Conservation (phyloP, 2,888 invertebrate species). For the Mactromeris polynyma region DNA sequence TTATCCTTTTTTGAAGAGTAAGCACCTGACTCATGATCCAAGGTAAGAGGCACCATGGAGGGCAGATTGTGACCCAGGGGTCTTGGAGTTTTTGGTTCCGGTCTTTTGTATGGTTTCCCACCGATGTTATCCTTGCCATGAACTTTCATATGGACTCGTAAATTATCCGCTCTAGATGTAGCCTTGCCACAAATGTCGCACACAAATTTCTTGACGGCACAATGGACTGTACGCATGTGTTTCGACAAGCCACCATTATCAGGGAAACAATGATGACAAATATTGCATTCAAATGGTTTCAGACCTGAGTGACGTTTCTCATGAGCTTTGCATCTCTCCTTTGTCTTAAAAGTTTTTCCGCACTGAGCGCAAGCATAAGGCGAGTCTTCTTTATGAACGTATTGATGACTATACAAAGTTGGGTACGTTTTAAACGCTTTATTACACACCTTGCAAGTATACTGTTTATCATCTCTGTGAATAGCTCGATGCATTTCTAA, state of each 20-base stretch:
- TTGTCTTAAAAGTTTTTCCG: constrained; percentile 83
- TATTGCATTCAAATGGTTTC: constrained; percentile 78
- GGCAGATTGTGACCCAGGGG: constrained; percentile 31
- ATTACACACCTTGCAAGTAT: constrained; percentile 78
- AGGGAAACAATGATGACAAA: constrained; percentile 82
- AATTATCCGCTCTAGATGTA: constrained; percentile 82
- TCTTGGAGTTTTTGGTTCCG: not conserved
- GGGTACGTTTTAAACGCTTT: constrained; percentile 84
- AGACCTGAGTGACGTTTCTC: constrained; percentile 79
- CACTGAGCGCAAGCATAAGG: constrained; percentile 80
- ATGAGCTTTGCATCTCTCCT: constrained; percentile 82
- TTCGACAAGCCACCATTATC: constrained; percentile 85
- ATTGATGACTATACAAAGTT: constrained; percentile 83
- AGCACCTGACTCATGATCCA: constrained; percentile 11
- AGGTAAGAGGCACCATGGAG: constrained; percentile 45
- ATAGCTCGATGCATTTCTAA: constrained; percentile 82
- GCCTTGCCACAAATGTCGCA: constrained; percentile 84
- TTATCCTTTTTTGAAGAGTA: not conserved
- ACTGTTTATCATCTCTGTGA: constrained; percentile 79
- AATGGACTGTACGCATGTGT: constrained; percentile 83
- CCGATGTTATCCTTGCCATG: constrained; percentile 64
- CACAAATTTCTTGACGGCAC: constrained; percentile 78
- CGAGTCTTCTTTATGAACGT: constrained; percentile 79
- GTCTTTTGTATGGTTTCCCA: constrained; percentile 34
- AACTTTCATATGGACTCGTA: constrained; percentile 82